These are phyloP conservation scores for Drosophila multiciliata DNA, from an alignment of 2,888 invertebrate genomes.

Conservation along the genomic window DNA sequence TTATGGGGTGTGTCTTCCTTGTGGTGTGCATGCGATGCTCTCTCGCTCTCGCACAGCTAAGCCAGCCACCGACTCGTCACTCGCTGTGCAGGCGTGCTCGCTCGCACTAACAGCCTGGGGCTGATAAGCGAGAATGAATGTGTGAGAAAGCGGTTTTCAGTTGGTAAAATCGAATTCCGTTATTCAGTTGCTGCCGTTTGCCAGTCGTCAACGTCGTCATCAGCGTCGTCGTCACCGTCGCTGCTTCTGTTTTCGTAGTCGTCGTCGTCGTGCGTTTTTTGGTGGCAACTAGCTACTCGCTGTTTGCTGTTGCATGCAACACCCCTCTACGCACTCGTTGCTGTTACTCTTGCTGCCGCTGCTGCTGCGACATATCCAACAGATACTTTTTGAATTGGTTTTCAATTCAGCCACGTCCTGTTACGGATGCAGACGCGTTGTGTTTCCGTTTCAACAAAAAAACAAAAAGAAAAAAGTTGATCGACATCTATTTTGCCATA, in stretches of 20 bases:
- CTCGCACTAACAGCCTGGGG: constrained; percentile 21
- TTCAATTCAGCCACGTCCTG: constrained; percentile 82
- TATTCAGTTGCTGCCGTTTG: constrained; percentile 67
- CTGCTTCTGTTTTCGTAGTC: constrained; percentile 21
- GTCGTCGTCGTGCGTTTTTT: constrained; percentile 37
- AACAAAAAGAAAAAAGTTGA: neutral
- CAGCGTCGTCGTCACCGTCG: constrained; percentile 46
- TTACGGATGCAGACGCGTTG: constrained; percentile 82
- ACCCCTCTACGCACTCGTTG: constrained; percentile 30
- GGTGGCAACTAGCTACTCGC: constrained; percentile 34
- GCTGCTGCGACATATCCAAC: constrained; percentile 61
- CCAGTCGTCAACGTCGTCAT: constrained; percentile 45
- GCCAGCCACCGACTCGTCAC: neutral
- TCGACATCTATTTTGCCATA: neutral
- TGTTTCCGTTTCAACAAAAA: constrained; percentile 74
- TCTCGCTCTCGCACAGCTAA: neutral
- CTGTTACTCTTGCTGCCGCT: constrained; percentile 22
- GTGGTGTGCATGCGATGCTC: neutral
- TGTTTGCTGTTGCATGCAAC: constrained; percentile 28
- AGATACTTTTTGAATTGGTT: constrained; percentile 81
- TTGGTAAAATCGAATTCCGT: constrained; percentile 72
- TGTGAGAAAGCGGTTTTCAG: constrained; percentile 24
- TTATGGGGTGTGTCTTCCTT: constrained; percentile 14
- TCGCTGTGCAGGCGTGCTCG: constrained; percentile 1
- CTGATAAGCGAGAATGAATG: constrained; percentile 46